Base-by-base conservation (phyloP, 2,888 invertebrate genomes). In the Dolichomitus sp. region DNA sequence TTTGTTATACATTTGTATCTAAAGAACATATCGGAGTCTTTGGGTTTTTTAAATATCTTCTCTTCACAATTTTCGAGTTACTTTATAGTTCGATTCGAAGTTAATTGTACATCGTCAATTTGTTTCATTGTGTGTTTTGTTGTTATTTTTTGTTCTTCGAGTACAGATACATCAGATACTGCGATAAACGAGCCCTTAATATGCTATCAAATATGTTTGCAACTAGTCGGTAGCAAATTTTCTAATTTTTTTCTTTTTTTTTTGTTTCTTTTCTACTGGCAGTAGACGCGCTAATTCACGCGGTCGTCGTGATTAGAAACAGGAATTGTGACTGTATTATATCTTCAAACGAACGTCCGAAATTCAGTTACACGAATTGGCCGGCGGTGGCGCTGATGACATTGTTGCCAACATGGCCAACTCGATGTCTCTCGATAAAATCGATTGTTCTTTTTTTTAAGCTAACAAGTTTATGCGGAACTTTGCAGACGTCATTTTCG, bases 91-190 rank as follows among this genome's bases (percentile, higher is more conserved):
- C 83, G 83, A 83, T 83, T 83, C 80, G 80, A 76, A 84, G 77
- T 85, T 82, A 82, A 85, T 85, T 84, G 85, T 85, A 85, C 84
- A 84, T 81, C 75, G 83, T 81, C 84, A 40, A 75, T 80, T 80
- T 68, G 19, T 42, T 73, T 61, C 33, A 30, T 77, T 65, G 63
- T 19, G 7, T 54, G 50, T 59, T 54, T 57, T 23, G 54, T 37
- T 68, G 2, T 42, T 66, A 7, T 57, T 30, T 30, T 68, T 54
- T 70, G 42, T 14, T 77, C 42, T 68, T 61, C 66, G 45, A 74
- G 45, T 74, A 74, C 61, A 30, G 57, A 33, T 40, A 61, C 19
- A 76, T 75, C 48, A 79, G 70, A 75, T 70, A 57, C 65, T 27
- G 65, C 65, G 54, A 52, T 72, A 73, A 17, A 80, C 74, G 66